Percentiles rank a stretch among this genome's conserved stretches.
Evolutionary conservation across 2,888 invertebrate genomes (phyloP).

Genomic region (Pomacea canaliculata): DNA sequence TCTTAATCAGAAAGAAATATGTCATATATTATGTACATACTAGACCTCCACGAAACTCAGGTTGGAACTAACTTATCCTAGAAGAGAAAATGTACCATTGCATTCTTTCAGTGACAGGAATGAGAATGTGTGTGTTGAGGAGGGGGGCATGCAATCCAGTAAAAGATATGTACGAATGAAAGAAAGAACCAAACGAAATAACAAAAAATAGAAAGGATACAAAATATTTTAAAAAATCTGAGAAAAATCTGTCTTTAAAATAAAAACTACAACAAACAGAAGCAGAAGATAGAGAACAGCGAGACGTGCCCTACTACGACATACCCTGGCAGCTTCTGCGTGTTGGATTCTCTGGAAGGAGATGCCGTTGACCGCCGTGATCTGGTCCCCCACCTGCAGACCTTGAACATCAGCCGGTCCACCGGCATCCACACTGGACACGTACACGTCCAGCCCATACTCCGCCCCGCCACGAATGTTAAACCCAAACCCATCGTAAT

Average conservation of each 20-base stretch:
- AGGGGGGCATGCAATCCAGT: too few species aligned
- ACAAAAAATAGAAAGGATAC: too few species aligned
- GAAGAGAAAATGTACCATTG: too few species aligned
- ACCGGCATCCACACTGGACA: slow-evolving; percentile 93
- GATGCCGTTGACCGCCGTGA: slow-evolving; percentile 92
- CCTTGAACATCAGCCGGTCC: slow-evolving; percentile 92
- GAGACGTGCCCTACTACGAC: not conserved
- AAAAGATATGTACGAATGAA: too few species aligned
- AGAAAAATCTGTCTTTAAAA: not conserved
- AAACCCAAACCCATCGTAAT: slow-evolving; percentile 79
- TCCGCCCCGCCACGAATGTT: slow-evolving; percentile 96
- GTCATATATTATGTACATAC: too few species aligned
- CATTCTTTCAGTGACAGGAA: too few species aligned
- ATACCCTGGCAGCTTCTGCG: slow-evolving; percentile 61
- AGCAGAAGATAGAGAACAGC: not conserved
- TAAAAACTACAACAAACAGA: not conserved
- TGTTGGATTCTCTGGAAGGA: slow-evolving; percentile 76
- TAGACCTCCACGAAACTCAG: too few species aligned
- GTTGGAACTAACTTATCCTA: too few species aligned
- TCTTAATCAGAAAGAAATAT: too few species aligned
- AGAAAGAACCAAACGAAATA: too few species aligned
- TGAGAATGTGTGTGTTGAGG: too few species aligned
- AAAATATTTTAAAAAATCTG: too few species aligned
- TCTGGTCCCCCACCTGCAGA: slow-evolving; percentile 83
- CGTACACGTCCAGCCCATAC: slow-evolving; percentile 94